These are phyloP conservation scores for Melanotaenia pygmaea DNA, from an alignment of 2,797 vertebrate species.

Conservation along the genomic window DNA sequence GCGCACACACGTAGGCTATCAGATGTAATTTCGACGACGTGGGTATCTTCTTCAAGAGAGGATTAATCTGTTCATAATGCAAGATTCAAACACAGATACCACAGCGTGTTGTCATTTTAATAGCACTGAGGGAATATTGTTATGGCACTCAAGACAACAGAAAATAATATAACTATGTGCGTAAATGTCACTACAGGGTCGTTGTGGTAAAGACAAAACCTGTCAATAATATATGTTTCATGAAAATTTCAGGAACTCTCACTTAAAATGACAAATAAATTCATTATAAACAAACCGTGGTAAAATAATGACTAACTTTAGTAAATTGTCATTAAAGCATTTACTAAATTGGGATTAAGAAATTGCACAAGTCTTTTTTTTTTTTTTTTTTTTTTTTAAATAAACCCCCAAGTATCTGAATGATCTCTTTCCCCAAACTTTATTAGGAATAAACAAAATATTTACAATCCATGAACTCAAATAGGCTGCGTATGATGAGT, in stretches of 20 bases:
- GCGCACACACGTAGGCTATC: conserved; percentile 32
- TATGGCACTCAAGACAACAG: not conserved
- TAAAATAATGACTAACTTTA: conserved; percentile 32
- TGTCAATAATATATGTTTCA: not conserved
- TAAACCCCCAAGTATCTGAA: not conserved
- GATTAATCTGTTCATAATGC: conserved; percentile 26
- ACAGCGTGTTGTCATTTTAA: conserved; percentile 3
- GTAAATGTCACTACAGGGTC: conserved; percentile 10
- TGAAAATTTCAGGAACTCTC: not conserved
- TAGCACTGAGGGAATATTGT: not conserved
- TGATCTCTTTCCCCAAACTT: conserved; percentile 14
- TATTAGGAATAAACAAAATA: not conserved
- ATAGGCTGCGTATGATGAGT: not conserved
- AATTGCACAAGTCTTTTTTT: not conserved
- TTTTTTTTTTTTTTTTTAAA: not conserved
- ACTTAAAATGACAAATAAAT: not conserved
- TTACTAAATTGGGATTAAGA: not conserved
- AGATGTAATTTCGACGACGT: conserved; percentile 40
- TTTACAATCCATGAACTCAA: not conserved
- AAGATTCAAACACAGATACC: conserved; percentile 13
- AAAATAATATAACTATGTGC: not conserved
- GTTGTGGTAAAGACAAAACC: not conserved
- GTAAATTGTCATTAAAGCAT: not conserved
- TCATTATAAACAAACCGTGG: not conserved
- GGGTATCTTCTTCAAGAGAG: conserved; percentile 19